Evolutionary conservation across 2,113 vertebrate species (phyloP).

Genomic region (Hassar affinis): DNA sequence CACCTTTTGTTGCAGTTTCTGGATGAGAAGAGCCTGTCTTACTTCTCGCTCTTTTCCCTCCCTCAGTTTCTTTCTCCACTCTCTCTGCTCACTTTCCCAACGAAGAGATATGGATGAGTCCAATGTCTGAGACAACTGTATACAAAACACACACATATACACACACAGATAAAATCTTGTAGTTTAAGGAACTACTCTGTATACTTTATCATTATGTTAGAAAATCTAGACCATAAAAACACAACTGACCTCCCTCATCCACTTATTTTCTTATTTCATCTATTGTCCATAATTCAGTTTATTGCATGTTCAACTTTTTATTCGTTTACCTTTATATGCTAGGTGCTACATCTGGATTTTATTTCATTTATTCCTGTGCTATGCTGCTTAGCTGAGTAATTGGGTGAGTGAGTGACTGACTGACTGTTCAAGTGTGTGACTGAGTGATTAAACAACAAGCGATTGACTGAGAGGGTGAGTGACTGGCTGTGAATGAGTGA

Average conservation of each 20-base stretch:
- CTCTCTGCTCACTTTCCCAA: constrained; percentile 67
- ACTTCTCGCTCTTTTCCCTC: constrained; percentile 79
- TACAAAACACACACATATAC: constrained; percentile 27
- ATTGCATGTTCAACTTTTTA: background rate
- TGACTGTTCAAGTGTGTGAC: too few species aligned
- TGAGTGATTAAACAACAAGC: too few species aligned
- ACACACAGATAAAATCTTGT: constrained; percentile 16
- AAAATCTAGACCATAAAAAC: too few species aligned
- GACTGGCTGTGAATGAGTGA: too few species aligned
- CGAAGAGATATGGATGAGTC: constrained; percentile 58
- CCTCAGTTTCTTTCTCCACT: constrained; percentile 71
- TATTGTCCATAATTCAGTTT: background rate
- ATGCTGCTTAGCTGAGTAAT: too few species aligned
- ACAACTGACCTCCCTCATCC: background rate
- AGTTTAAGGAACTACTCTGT: background rate
- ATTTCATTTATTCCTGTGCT: too few species aligned
- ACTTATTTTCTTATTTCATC: background rate
- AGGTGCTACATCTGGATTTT: too few species aligned
- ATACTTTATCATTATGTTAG: background rate
- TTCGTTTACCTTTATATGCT: too few species aligned
- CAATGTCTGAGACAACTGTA: constrained; percentile 53
- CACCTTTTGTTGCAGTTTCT: constrained; percentile 87
- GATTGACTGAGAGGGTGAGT: too few species aligned
- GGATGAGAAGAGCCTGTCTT: constrained; percentile 78
- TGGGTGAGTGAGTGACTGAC: too few species aligned